Conservation (phyloP, 2,888 invertebrate genomes). For the Diaprepes abbreviatus region DNA sequence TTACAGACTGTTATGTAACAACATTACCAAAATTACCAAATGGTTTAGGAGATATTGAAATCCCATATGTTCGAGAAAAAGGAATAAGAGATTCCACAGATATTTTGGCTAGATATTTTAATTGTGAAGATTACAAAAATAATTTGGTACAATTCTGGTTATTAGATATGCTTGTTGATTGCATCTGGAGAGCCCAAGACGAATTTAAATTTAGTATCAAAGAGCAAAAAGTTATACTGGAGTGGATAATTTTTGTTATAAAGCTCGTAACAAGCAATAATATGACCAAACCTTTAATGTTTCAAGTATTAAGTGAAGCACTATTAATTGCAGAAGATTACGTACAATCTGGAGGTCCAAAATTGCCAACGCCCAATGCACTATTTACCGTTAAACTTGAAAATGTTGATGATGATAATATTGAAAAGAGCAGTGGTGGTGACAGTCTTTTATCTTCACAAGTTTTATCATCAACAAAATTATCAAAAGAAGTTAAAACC, state of each 20-base stretch:
- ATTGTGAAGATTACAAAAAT: constrained; percentile 59
- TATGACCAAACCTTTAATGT: constrained; percentile 59
- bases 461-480: neutral
- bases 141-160: constrained; percentile 66
- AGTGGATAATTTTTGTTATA: constrained; percentile 63
- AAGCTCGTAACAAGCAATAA: constrained; percentile 60
- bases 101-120: constrained; percentile 58
- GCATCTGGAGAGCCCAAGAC: constrained; percentile 65
- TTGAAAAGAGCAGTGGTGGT: neutral
- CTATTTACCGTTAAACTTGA: constrained; percentile 54
- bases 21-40: constrained; percentile 54
- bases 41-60: constrained; percentile 50
- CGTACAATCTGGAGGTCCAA: constrained; percentile 58
- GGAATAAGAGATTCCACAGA: constrained; percentile 62
- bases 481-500: neutral
- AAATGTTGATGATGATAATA: neutral
- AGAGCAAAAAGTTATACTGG: constrained; percentile 62
- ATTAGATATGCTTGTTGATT: constrained; percentile 65
- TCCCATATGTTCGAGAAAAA: constrained; percentile 56
- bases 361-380: constrained; percentile 56
- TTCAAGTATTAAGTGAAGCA: constrained; percentile 62
- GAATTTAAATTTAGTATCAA: constrained; percentile 61
- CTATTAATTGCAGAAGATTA: constrained; percentile 60
- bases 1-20: constrained; percentile 49
- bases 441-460: neutral